Evolutionary conservation across 2,888 invertebrate species (phyloP).

Genomic region (Branchipolynoe longqiensis): DNA sequence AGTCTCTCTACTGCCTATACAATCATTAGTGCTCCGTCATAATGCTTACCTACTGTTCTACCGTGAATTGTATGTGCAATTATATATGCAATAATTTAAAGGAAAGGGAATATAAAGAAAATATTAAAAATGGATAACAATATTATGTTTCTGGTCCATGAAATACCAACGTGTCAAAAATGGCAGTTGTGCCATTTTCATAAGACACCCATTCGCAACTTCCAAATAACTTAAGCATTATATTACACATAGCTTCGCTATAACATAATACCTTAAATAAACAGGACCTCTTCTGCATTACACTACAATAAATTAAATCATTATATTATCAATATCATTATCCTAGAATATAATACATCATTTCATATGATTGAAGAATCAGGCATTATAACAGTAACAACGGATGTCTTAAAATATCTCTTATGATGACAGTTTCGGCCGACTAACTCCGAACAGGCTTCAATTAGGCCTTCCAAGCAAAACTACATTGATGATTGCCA

Average conservation of each 20-base stretch:
- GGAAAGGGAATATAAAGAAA: conserved; percentile 58
- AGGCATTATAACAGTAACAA: conserved; percentile 56
- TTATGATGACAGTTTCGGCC: conserved; percentile 30
- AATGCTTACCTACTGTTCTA: conserved; percentile 51
- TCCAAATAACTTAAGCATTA: conserved; percentile 57
- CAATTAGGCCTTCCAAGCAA: conserved; percentile 14
- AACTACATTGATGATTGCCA: conserved; percentile 55
- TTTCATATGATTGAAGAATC: conserved; percentile 57
- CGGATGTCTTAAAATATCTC: conserved; percentile 53
- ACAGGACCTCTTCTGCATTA: conserved; percentile 52
- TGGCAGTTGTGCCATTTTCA: too few species aligned
- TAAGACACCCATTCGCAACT: conserved; percentile 44
- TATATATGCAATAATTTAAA: conserved; percentile 59
- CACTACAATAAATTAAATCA: conserved; percentile 56
- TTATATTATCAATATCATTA: conserved; percentile 57
- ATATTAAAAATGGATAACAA: conserved; percentile 57
- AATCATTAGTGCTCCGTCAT: conserved; percentile 53
- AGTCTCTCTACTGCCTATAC: conserved; percentile 54
- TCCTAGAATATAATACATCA: conserved; percentile 58
- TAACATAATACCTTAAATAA: conserved; percentile 58
- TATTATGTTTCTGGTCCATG: conserved; percentile 52
- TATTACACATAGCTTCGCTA: conserved; percentile 59
- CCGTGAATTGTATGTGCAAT: conserved; percentile 57
- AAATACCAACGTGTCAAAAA: conserved; percentile 39
- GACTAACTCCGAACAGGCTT: conserved; percentile 47